Conservation (phyloP, 2,888 invertebrate species). For the Dioctria rufipes region DNA sequence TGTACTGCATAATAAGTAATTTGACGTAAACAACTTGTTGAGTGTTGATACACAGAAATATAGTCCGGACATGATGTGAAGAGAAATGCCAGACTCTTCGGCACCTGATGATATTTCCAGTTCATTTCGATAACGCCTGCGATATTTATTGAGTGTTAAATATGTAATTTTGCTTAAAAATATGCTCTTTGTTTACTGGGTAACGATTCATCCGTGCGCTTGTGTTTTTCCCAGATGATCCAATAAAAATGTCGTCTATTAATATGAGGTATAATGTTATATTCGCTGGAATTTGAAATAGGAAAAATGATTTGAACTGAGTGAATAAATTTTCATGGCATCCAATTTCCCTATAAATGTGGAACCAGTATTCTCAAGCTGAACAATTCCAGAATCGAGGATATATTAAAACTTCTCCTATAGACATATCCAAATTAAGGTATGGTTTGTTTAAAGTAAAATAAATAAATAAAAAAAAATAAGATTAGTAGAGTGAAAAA, state of each 20-base stretch:
- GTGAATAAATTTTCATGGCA: no score
- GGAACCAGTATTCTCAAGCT: no score
- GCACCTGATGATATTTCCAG: constrained; percentile 38
- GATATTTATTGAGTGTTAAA: constrained; percentile 33
- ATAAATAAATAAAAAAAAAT: no score
- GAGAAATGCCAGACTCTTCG: constrained; percentile 47
- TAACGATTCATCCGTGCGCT: not conserved
- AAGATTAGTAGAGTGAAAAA: no score
- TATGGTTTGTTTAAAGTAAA: no score
- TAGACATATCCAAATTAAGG: no score
- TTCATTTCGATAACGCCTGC: not conserved
- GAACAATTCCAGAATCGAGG: no score
- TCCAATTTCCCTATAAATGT: no score
- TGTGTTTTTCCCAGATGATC: not conserved
- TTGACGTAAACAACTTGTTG: constrained; percentile 24
- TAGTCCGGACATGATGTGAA: constrained; percentile 32
- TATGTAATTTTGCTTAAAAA: constrained; percentile 3
- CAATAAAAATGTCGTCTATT: not conserved
- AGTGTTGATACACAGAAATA: constrained; percentile 6
- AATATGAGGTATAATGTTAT: not conserved
- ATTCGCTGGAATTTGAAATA: no score
- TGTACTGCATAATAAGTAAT: constrained; percentile 30
- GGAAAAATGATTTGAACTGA: no score
- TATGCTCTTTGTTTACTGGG: not conserved
- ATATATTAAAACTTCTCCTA: no score